Percentiles rank a stretch among this genome's conserved stretches.
Conservation (phyloP, 2,888 invertebrate species). For the Phasia obesa region DNA sequence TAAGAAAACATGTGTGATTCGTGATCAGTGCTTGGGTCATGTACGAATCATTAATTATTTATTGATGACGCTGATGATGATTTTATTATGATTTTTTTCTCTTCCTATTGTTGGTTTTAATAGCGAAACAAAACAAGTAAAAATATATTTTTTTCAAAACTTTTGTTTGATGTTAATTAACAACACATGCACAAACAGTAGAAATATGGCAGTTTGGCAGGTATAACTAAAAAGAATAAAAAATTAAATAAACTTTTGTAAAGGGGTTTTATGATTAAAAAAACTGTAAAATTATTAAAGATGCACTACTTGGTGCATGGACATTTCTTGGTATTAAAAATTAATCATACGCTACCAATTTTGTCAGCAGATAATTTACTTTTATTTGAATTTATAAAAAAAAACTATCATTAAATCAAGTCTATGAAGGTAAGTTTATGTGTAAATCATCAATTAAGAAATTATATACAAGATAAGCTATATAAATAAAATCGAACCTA, state of each 20-base stretch:
- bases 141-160: not conserved
- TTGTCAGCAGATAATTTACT: too few species aligned
- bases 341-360: too few species aligned
- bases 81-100: constrained; percentile 57
- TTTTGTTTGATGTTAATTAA: constrained; percentile 39
- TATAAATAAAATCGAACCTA: too few species aligned
- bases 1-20: constrained; percentile 73
- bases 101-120: constrained; percentile 10
- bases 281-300: too few species aligned
- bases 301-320: too few species aligned
- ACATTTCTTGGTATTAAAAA: too few species aligned
- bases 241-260: not conserved
- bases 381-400: too few species aligned
- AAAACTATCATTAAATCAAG: too few species aligned
- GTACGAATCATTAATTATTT: constrained; percentile 81
- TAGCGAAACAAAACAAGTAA: constrained; percentile 4
- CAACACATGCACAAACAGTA: not conserved
- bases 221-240: not conserved
- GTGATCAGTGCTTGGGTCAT: constrained; percentile 78
- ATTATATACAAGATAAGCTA: too few species aligned
- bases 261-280: not conserved
- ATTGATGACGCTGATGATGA: constrained; percentile 77
- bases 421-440: too few species aligned
- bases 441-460: too few species aligned
- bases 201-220: not conserved